Evolutionary conservation across 2,888 invertebrate species (phyloP).

Genomic region (Protophormia terraenovae): DNA sequence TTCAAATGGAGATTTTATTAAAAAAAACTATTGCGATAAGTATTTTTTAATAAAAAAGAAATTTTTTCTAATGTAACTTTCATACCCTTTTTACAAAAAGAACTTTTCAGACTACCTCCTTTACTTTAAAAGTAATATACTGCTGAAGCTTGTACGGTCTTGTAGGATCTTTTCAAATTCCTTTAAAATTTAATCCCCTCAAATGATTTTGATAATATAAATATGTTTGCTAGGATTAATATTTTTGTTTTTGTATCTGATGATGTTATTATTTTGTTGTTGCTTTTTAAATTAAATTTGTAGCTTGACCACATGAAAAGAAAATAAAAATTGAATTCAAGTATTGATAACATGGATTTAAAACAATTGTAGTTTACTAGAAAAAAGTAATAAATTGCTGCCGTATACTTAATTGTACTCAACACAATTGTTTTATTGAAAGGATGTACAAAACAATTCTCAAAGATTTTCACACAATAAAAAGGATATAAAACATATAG

Average conservation of each 20-base stretch:
- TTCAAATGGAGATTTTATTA: too few species aligned
- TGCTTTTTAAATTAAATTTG: conserved; percentile 40
- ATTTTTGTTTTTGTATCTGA: not conserved
- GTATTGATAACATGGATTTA: conserved; percentile 45
- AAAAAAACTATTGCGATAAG: too few species aligned
- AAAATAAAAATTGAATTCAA: conserved; percentile 16
- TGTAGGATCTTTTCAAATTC: not conserved
- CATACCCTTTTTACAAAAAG: not conserved
- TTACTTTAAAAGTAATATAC: not conserved
- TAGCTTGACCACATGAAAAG: conserved; percentile 25
- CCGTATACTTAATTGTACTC: not conserved
- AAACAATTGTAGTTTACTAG: not conserved
- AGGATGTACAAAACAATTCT: not conserved
- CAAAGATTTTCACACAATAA: not conserved
- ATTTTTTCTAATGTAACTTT: too few species aligned
- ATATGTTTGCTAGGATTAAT: conserved; percentile 48
- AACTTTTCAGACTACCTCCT: too few species aligned
- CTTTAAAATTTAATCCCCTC: conserved; percentile 35
- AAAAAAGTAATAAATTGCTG: not conserved
- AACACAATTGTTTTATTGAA: conserved; percentile 19
- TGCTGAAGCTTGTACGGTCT: not conserved
- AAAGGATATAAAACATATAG: not conserved
- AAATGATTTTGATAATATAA: conserved; percentile 49
- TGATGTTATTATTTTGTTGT: conserved; percentile 20
- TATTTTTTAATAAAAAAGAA: too few species aligned